phyloP scores from a whole-genome alignment of 2,113 vertebrate genomes.

The Arothron firmamentum region DNA sequence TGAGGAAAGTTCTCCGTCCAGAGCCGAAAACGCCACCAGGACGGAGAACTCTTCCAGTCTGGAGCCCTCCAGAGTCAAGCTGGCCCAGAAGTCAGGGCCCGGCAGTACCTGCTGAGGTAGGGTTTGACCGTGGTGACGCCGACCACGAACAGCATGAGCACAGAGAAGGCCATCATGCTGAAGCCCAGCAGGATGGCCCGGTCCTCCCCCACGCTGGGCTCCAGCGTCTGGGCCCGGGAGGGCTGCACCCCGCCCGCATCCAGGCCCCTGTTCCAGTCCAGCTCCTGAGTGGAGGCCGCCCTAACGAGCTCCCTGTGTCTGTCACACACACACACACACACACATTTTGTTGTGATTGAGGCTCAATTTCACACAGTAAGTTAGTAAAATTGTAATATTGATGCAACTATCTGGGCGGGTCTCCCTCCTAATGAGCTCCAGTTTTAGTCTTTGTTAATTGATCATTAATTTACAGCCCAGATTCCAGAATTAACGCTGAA shows the following conservation, averaged over 20 bases:
- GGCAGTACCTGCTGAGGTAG: conserved; percentile 73
- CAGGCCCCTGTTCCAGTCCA: conserved; percentile 20
- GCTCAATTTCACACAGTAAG: background rate
- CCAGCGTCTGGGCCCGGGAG: conserved; percentile 43
- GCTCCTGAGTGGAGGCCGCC: conserved; percentile 39
- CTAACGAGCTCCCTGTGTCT: conserved; percentile 62
- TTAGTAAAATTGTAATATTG: too few species aligned
- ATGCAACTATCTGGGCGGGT: too few species aligned
- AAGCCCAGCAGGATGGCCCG: conserved; percentile 78
- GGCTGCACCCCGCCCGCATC: conserved; percentile 37
- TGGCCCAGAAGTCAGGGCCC: too few species aligned
- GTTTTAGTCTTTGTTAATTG: too few species aligned
- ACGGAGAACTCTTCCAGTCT: too few species aligned
- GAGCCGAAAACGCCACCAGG: too few species aligned
- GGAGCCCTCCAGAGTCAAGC: too few species aligned
- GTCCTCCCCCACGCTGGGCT: conserved; percentile 79
- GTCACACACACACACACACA: background rate
- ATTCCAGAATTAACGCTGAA: too few species aligned
- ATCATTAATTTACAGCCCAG: too few species aligned
- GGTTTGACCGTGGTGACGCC: conserved; percentile 77
- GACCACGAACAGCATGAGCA: conserved; percentile 82
- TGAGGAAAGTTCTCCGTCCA: background rate
- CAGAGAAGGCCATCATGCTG: conserved; percentile 80
- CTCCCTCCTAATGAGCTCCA: too few species aligned
- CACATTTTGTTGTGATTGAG: background rate